A percentile compares a stretch with the other conserved stretches of the same genome.
phyloP scores from a whole-genome alignment of 2,113 vertebrate species.

The Octodon degus region DNA sequence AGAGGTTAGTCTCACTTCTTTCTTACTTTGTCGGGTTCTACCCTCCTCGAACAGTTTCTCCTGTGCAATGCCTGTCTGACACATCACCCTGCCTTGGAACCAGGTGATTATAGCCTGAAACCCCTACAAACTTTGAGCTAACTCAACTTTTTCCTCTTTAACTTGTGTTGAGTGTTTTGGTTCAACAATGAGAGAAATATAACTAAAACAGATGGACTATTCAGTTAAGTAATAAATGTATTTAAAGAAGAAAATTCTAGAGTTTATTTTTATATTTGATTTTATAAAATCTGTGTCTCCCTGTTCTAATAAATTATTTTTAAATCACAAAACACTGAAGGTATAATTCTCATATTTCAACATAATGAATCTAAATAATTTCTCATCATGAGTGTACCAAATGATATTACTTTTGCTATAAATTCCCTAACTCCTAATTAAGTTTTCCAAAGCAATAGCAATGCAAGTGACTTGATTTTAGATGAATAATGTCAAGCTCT shows the following conservation, averaged over 20 bases:
- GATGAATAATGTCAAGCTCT: constrained; percentile 84
- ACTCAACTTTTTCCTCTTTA: neutral
- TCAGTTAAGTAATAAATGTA: neutral
- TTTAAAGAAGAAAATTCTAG: neutral
- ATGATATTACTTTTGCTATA: constrained; percentile 80
- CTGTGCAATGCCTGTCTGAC: neutral
- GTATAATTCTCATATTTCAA: constrained; percentile 76
- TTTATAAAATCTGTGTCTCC: neutral
- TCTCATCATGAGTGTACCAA: constrained; percentile 66
- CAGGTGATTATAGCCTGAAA: neutral
- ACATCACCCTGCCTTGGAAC: neutral
- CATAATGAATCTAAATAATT: constrained; percentile 81
- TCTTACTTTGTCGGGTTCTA: neutral
- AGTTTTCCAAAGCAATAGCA: constrained; percentile 83
- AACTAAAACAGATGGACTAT: neutral
- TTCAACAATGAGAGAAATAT: neutral
- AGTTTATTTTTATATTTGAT: neutral
- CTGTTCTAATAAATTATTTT: constrained; percentile 72
- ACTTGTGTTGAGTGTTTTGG: neutral
- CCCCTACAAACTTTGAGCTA: neutral
- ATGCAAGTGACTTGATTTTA: constrained; percentile 81
- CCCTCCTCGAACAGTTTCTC: neutral
- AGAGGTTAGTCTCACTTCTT: neutral
- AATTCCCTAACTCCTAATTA: constrained; percentile 85
- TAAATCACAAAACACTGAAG: constrained; percentile 65